Base-by-base conservation (phyloP, 2,113 vertebrate species). In the Glareola pratincola region DNA sequence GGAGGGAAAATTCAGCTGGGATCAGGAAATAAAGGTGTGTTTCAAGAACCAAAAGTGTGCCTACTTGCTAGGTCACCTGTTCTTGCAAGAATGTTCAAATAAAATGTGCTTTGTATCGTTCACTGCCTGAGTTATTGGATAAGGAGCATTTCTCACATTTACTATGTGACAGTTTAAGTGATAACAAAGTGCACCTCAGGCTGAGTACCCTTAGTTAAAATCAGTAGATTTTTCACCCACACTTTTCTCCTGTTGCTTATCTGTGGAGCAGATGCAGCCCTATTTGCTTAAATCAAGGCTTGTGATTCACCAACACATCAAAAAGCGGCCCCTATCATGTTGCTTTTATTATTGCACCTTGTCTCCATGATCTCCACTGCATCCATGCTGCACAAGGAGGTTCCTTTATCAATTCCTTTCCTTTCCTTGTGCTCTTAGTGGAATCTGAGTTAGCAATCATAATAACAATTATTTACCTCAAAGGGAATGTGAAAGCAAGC, bases 401-500 rank as follows among this genome's bases (percentile, higher is more conserved):
- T 67, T 39, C 30, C 66, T 92, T 94, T 84, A 86, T 94, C 87
- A 74, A 39, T 67, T 88, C 21, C 14, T 26, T 93, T 90, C 43
- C 36, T 76, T 96, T 63, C 77, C 84, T 93, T 75, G 90, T 93
- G 59, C 66, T 91, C 62, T 88, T 71, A 59, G 60, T 80, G 39
- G 57, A 87, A 89, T 87, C 59, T 64, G 78, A 67, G 48, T 79
- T 92, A 83, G 91, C 88, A 85, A 96, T 94, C 92, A 91, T 63
- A 92, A 88, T 93, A 96, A 76, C 90, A 95, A 94, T 72, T 43
- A 92, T 85, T 88, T 87, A 86, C 75, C 78, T 97, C 93, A 74
- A 67, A 95, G 82, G 96, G 92, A 98, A 97, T 96, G 96, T 78
- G 85, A 97, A 78, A 68, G 57, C 32, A 76, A 93, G 95, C 94